Evolutionary conservation across 2,113 vertebrate species (phyloP).

Genomic region (Tinamus guttatus): DNA sequence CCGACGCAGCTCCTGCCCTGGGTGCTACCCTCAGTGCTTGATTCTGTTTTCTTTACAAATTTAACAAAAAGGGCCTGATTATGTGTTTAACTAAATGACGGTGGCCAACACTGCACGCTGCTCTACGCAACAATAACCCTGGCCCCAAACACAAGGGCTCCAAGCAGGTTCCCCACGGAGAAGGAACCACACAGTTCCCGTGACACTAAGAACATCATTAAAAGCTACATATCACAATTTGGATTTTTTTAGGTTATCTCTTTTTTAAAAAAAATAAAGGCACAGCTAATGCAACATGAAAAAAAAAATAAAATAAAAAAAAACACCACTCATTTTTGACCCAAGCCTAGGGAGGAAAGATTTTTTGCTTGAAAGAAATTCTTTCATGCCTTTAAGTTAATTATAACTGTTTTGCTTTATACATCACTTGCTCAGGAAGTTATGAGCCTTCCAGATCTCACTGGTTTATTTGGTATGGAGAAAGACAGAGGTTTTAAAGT

Average conservation of each 20-base stretch:
- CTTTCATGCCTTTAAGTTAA: conserved; percentile 10
- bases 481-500: not conserved
- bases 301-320: no score
- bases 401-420: not conserved
- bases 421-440: not conserved
- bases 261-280: not conserved
- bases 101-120: not conserved
- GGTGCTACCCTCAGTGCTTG: fast-evolving
- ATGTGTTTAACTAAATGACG: conserved; percentile 48
- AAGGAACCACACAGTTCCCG: not conserved
- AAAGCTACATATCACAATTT: not conserved
- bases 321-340: no score
- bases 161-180: not conserved
- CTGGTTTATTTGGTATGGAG: not conserved
- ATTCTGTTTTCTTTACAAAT: not conserved
- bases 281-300: not conserved
- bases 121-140: conserved; percentile 48
- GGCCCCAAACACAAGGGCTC: conserved; percentile 6
- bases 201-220: not conserved
- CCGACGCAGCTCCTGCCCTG: no score
- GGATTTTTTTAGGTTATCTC: not conserved
- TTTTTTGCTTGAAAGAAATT: not conserved
- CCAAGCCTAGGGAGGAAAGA: not conserved
- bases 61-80: conserved; percentile 1
- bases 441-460: not conserved